A percentile compares a stretch with the other conserved stretches of the same genome.
These are phyloP conservation scores for Acropora yongei DNA, from an alignment of 64 coral and sea anemone genomes.

Conservation along the genomic window DNA sequence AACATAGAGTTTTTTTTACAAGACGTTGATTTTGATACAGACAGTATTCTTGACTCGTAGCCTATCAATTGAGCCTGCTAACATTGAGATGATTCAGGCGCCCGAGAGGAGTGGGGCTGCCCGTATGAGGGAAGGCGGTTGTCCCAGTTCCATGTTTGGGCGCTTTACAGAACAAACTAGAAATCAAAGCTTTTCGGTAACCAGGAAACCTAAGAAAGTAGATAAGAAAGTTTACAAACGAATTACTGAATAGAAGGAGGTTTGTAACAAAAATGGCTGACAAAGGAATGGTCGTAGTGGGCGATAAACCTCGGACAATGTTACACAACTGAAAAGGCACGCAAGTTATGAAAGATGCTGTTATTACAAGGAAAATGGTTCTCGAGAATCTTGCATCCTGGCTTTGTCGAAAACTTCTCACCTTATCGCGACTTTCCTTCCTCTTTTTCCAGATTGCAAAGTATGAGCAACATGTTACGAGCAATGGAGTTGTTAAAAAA, in stretches of 20 bases:
- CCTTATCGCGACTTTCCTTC: background rate
- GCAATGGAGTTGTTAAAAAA: background rate
- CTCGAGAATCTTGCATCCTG: conserved; percentile 25
- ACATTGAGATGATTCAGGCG: too few relatives aligned
- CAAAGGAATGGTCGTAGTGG: background rate
- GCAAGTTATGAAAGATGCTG: conserved; percentile 51
- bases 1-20: too few relatives aligned
- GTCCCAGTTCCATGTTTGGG: background rate
- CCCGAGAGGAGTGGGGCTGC: too few relatives aligned
- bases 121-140: background rate
- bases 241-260: conserved; percentile 59
- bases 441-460: conserved; percentile 20
- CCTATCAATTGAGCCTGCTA: too few relatives aligned
- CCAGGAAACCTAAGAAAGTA: conserved; percentile 13
- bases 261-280: conserved; percentile 18
- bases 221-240: conserved; percentile 41
- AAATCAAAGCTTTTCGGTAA: background rate
- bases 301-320: background rate
- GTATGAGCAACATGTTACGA: conserved; percentile 21
- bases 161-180: background rate
- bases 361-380: conserved; percentile 31
- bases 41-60: too few relatives aligned
- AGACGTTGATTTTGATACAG: too few relatives aligned
- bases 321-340: conserved; percentile 20
- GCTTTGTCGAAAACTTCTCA: background rate